phyloP scores from a whole-genome alignment of 2,888 invertebrate species.

The Rhagonycha fulva region DNA sequence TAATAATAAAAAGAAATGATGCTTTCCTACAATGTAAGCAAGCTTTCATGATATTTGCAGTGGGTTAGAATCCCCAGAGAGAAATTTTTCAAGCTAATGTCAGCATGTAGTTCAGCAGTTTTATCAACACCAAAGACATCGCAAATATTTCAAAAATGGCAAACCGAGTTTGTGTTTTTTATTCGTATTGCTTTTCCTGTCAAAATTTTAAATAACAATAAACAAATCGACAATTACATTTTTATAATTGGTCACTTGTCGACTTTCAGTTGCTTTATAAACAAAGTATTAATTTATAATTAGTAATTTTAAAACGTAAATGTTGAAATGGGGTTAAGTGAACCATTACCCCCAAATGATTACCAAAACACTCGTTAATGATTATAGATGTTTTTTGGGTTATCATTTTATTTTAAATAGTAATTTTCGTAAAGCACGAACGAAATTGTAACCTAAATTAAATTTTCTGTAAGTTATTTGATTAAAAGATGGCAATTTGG shows the following conservation, averaged over 20 bases:
- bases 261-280: background rate
- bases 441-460: background rate
- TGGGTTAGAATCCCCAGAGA: background rate
- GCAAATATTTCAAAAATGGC: background rate
- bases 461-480: background rate
- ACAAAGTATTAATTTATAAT: constrained; percentile 8
- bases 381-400: constrained; percentile 7
- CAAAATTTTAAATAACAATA: background rate
- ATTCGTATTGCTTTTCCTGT: background rate
- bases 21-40: background rate
- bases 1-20: background rate
- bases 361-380: constrained; percentile 5
- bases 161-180: background rate
- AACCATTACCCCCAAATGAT: background rate
- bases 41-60: background rate
- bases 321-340: background rate
- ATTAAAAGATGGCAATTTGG: background rate
- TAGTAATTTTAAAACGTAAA: constrained; percentile 5
- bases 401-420: constrained; percentile 1
- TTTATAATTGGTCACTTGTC: background rate
- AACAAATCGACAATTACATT: background rate
- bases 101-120: background rate
- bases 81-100: background rate
- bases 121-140: background rate
- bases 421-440: background rate